phyloP scores from a whole-genome alignment of 2,797 vertebrate species.

The Cyprinella venusta region DNA sequence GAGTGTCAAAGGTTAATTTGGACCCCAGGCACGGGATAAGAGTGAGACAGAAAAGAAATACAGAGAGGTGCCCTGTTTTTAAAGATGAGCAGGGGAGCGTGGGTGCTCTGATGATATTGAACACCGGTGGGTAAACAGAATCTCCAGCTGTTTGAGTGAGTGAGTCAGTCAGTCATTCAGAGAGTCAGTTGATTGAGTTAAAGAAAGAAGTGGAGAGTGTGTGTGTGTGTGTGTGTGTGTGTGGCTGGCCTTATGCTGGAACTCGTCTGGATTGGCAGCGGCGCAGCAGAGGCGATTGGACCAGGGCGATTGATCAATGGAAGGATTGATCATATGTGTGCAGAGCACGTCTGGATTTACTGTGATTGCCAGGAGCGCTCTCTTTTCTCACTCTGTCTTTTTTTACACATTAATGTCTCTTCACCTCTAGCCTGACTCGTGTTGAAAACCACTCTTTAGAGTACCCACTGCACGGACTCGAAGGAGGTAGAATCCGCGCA shows the following conservation, averaged over 20 bases:
- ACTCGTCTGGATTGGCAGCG: conserved; percentile 56
- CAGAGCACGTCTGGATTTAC: conserved; percentile 46
- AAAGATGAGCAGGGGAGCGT: conserved; percentile 57
- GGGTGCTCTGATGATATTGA: conserved; percentile 73
- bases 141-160: conserved; percentile 60
- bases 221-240: conserved; percentile 61
- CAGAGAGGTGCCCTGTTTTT: conserved; percentile 37
- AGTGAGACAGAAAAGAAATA: conserved; percentile 44
- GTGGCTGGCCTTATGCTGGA: conserved; percentile 65
- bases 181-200: conserved; percentile 6
- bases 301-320: conserved; percentile 49
- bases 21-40: background rate
- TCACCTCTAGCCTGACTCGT: conserved; percentile 16
- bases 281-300: conserved; percentile 33
- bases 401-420: conserved; percentile 24
- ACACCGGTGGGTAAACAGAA: conserved; percentile 70
- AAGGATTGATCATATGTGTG: conserved; percentile 40
- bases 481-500: conserved; percentile 1
- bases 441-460: conserved; percentile 20
- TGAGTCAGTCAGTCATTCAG: conserved; percentile 44
- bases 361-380: conserved; percentile 46
- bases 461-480: background rate
- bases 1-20: background rate
- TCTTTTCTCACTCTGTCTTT: conserved; percentile 50
- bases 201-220: conserved; percentile 46